Conservation (phyloP, 1,140 invertebrate species). For the Megalopta genalis region DNA sequence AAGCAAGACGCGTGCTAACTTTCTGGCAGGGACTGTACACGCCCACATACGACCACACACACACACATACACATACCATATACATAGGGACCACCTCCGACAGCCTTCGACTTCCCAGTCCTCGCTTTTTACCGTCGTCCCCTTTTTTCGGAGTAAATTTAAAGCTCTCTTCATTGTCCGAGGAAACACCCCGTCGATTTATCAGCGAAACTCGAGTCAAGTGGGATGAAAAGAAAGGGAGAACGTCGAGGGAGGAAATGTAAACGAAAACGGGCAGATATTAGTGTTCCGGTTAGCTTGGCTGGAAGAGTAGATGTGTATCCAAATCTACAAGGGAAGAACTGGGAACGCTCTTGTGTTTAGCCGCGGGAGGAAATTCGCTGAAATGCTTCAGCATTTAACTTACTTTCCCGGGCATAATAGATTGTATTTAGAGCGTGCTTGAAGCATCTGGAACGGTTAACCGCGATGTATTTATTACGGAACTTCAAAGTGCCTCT, state of each 20-base stretch:
- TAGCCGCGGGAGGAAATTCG: neutral
- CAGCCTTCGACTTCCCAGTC: neutral
- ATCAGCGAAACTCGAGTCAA: conserved; percentile 41
- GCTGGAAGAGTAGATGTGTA: neutral
- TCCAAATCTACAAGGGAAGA: conserved; percentile 4
- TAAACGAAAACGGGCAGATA: conserved; percentile 14
- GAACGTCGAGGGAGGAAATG: neutral
- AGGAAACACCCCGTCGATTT: conserved; percentile 44
- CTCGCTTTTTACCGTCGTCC: neutral
- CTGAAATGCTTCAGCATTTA: neutral
- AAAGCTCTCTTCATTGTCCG: conserved; percentile 16
- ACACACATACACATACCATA: too few species aligned
- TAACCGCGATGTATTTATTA: neutral
- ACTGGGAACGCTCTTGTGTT: neutral
- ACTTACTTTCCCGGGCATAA: neutral
- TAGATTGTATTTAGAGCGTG: conserved; percentile 12
- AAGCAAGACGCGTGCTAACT: too few species aligned
- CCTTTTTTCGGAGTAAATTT: conserved; percentile 23
- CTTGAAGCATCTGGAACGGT: conserved; percentile 7
- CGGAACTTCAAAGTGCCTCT: neutral
- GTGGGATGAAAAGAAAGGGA: conserved; percentile 18
- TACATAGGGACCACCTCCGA: neutral
- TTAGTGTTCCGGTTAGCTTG: conserved; percentile 14
- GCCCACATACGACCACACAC: too few species aligned
- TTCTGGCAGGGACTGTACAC: too few species aligned